Evolutionary conservation across 2,797 vertebrate genomes (phyloP).

Genomic region (Schizopygopsis pylzovi): DNA sequence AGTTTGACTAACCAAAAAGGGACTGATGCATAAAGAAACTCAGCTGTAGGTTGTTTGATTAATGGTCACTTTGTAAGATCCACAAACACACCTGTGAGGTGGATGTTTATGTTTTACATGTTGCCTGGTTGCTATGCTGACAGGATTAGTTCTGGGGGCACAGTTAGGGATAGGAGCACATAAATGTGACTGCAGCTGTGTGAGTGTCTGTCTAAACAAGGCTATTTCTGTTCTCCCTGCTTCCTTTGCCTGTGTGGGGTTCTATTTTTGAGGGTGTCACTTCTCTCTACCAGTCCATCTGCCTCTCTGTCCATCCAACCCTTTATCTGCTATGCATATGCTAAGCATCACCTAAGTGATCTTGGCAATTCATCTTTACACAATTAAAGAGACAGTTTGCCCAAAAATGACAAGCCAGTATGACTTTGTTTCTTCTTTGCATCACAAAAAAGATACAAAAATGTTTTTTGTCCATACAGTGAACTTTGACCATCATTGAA

Average conservation of each 20-base stretch:
- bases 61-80: conserved; percentile 66
- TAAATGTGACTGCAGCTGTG: conserved; percentile 65
- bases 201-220: conserved; percentile 45
- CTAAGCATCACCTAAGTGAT: conserved; percentile 11
- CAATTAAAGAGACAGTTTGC: neutral
- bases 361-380: neutral
- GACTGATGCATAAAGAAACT: neutral
- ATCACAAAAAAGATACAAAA: neutral
- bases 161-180: conserved; percentile 57
- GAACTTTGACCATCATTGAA: neutral
- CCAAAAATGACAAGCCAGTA: neutral
- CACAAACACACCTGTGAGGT: conserved; percentile 56
- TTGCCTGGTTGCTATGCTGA: conserved; percentile 66
- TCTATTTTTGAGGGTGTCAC: conserved; percentile 56
- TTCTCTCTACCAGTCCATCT: conserved; percentile 32
- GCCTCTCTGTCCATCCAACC: neutral
- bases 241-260: conserved; percentile 48
- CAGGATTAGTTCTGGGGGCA: conserved; percentile 65
- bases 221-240: conserved; percentile 61
- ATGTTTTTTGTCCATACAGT: neutral
- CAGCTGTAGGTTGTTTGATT: conserved; percentile 14
- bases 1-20: neutral
- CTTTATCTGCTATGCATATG: neutral
- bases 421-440: neutral
- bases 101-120: conserved; percentile 63